Conservation (phyloP, 2,888 invertebrate species). For the Chamaedrilus cognettii region DNA sequence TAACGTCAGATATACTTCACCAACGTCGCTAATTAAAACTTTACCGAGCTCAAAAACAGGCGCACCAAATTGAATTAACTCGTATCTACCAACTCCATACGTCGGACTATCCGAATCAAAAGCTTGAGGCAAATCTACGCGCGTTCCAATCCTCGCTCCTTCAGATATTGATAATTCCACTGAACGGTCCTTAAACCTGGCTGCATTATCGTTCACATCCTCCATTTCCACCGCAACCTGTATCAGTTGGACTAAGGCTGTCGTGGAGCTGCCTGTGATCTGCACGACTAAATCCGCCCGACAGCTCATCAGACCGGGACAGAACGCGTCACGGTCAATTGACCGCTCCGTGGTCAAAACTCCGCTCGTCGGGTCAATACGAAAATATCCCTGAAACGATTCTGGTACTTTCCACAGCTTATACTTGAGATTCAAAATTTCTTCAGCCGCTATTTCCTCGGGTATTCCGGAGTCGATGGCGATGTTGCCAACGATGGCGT, state of each 20-base stretch:
- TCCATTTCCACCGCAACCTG: too few species aligned
- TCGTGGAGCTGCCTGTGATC: too few species aligned
- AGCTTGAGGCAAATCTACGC: conserved; percentile 29
- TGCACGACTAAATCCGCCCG: conserved; percentile 28
- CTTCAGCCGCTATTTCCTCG: too few species aligned
- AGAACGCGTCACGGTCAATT: conserved; percentile 33
- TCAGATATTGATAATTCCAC: conserved; percentile 28
- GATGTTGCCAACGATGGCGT: too few species aligned
- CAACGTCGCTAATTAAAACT: conserved; percentile 7
- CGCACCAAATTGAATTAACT: conserved; percentile 8
- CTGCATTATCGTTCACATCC: conserved; percentile 38
- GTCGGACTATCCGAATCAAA: conserved; percentile 29
- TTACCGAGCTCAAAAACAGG: conserved; percentile 18
- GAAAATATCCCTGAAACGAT: too few species aligned
- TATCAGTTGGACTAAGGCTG: too few species aligned
- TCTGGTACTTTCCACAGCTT: too few species aligned
- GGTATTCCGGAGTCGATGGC: too few species aligned
- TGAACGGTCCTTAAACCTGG: conserved; percentile 21
- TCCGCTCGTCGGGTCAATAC: too few species aligned
- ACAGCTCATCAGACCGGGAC: conserved; percentile 18
- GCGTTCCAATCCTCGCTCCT: conserved; percentile 23
- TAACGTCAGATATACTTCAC: conserved; percentile 19
- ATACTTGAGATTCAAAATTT: too few species aligned
- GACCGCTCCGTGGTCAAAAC: conserved; percentile 23
- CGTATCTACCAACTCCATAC: conserved; percentile 27